These are phyloP conservation scores for Halocaridina rubra DNA, from an alignment of 2,888 invertebrate species.

Conservation along the genomic window DNA sequence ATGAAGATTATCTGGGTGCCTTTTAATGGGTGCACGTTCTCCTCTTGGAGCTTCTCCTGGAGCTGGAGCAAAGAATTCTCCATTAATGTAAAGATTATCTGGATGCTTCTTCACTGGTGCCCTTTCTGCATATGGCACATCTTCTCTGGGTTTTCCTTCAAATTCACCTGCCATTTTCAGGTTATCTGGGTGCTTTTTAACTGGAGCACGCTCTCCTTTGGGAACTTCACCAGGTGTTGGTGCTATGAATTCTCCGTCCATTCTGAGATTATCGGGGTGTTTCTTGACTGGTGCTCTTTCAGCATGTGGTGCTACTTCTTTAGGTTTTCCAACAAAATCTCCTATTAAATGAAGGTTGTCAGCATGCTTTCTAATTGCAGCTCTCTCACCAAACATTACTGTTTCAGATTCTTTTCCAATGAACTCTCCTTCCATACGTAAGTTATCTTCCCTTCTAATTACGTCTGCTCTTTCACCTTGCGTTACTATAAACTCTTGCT, in stretches of 20 bases:
- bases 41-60: conserved; percentile 70
- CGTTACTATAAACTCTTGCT: conserved; percentile 65
- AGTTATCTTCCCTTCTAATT: conserved; percentile 68
- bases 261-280: conserved; percentile 3
- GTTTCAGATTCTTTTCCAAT: conserved; percentile 41
- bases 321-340: conserved; percentile 66
- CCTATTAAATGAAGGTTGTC: conserved; percentile 65
- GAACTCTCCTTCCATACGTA: conserved; percentile 64
- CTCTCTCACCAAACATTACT: conserved; percentile 47
- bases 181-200: conserved; percentile 66
- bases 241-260: not conserved
- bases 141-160: conserved; percentile 71
- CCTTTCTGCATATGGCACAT: conserved; percentile 28
- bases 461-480: conserved; percentile 62
- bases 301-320: conserved; percentile 15
- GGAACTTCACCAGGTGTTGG: conserved; percentile 67
- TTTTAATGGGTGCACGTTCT: conserved; percentile 68
- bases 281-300: conserved; percentile 16
- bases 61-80: conserved; percentile 66
- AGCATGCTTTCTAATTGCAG: conserved; percentile 64
- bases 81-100: conserved; percentile 66
- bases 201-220: conserved; percentile 67
- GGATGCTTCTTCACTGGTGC: conserved; percentile 44
- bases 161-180: conserved; percentile 66
- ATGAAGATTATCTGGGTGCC: conserved; percentile 70